phyloP scores from a whole-genome alignment of 2,797 vertebrate genomes.

The Tadarida brasiliensis region DNA sequence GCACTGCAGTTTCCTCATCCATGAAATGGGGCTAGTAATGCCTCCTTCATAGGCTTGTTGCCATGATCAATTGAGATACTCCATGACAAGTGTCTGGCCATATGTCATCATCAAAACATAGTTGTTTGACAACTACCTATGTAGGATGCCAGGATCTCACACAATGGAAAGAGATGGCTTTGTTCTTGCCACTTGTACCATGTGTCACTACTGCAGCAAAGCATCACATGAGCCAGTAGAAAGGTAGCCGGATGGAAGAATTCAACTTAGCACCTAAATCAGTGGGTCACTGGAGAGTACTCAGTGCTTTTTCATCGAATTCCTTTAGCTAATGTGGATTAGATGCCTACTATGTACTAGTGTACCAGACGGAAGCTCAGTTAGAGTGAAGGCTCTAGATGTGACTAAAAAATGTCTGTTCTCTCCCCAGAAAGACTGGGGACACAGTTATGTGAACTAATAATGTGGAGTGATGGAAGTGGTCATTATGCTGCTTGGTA shows the following conservation, averaged over 20 bases:
- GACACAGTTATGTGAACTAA: not conserved
- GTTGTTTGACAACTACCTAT: not conserved
- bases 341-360: not conserved
- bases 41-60: not conserved
- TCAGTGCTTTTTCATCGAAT: not conserved
- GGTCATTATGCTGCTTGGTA: not conserved
- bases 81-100: not conserved
- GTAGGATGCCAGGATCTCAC: not conserved
- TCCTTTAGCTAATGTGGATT: not conserved
- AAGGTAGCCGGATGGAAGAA: not conserved
- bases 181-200: constrained; percentile 19
- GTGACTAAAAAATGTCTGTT: not conserved
- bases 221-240: not conserved
- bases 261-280: not conserved
- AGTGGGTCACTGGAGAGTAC: not conserved
- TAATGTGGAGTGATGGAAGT: not conserved
- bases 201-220: not conserved
- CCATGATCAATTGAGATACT: not conserved
- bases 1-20: not conserved
- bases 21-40: not conserved
- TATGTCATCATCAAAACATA: not conserved
- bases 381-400: not conserved
- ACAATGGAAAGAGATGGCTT: not conserved
- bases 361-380: not conserved
- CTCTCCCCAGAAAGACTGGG: not conserved